Conservation (phyloP, 2,797 vertebrate genomes). For the Eulemur rubriventer region DNA sequence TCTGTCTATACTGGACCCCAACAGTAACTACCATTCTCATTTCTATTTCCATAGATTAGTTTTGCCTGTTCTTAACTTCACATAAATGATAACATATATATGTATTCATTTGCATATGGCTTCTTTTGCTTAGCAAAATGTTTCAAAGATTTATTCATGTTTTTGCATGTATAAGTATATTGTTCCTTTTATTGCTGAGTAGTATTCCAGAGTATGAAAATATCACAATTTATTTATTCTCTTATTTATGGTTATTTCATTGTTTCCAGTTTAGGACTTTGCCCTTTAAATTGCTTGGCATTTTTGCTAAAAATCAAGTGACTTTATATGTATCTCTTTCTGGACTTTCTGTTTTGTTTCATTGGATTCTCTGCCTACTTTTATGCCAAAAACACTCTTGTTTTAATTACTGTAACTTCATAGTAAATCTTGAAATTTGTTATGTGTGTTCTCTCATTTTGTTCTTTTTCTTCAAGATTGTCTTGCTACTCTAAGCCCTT, state of each 20-base stretch:
- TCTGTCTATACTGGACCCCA: background rate
- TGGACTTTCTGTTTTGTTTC: background rate
- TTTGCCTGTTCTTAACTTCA: background rate
- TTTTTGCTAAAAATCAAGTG: background rate
- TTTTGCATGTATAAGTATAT: background rate
- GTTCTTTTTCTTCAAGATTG: background rate
- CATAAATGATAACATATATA: background rate
- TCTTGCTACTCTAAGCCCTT: background rate
- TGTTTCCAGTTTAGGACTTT: background rate
- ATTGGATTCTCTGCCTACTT: background rate
- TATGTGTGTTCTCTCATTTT: background rate
- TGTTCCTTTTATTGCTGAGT: background rate
- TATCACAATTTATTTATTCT: background rate
- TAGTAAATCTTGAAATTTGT: background rate
- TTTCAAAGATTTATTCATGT: background rate
- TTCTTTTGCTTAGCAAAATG: background rate
- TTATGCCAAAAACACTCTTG: background rate
- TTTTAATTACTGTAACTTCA: background rate
- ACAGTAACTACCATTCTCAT: background rate
- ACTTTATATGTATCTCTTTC: background rate
- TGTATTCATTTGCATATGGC: background rate
- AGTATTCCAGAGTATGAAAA: background rate
- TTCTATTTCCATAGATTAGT: background rate
- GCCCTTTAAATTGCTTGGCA: background rate
- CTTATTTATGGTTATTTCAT: background rate